Evolutionary conservation across 2,113 vertebrate species (phyloP), one percentile per base, ranked within the genome.

Genomic region (Oophaga pumilio): DNA sequence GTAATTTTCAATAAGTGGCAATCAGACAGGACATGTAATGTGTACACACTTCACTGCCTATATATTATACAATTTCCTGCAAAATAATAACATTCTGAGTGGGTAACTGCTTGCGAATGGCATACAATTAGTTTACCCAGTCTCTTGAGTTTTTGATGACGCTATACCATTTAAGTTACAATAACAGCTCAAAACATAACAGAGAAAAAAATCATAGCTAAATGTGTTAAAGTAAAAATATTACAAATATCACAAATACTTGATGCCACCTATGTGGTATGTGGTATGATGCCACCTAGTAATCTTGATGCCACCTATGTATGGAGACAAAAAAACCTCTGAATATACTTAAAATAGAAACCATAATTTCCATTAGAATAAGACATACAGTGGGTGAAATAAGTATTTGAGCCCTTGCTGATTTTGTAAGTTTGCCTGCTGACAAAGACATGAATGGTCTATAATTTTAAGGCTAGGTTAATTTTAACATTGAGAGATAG

Each of bases 41-140:
- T 50, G 60, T 66, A 52, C 53, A 80, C 56, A 80, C 76, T 79
- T 60, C 53, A 33, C 14, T 60, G 56, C 8, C 56, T 60, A 59
- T 60, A 26, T 26, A 57, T 33, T 80, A 26, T 28, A 80, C n/a
- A 28, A 60, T 80, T 59, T 80, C 24, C 26, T 60, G 56, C 77
- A 80, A 80, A n/a, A 80, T 59, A 80, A 80, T 60, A 80, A 33
- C 14, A 57, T 9, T 78, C 50, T 78, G 28, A 79, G 14, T 26
- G 12, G 53, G 12, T 20, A 18, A 8, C 77, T 60, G 17, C 56
- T 83, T 68, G 33, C 52, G 50, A 69, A 69, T 84, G 17, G 43
- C 49, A 71, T 43, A 71, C 50, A 53, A 83, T 68, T 68, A 68
- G 22, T 17, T 68, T 73, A 73, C 11, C 22, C 64, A 28, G 18